Base-by-base conservation (phyloP, 2,113 vertebrate species). In the Thamnaconus septentrionalis region DNA sequence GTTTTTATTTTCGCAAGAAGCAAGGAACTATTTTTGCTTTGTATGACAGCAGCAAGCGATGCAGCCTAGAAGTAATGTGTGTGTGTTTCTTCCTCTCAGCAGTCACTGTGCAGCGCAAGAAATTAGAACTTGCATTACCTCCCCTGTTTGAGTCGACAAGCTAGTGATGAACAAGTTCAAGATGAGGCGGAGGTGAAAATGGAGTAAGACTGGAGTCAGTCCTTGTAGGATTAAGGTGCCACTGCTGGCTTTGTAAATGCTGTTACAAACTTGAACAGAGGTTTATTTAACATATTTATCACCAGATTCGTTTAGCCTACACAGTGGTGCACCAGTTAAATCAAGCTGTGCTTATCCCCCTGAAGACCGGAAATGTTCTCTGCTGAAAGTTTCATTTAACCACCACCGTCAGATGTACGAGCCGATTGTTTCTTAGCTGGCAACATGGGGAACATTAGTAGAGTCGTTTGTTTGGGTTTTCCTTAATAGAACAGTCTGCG, bases 401-500 rank as follows among this genome's bases (percentile, higher is more conserved):
- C 85, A 66, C 80, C 67, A 80, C 62, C 75, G 72, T 79, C 79
- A 85, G 76, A 88, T 84, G 82, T 89, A 93, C 94, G 93, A 92
- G 90, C 90, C 91, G 93, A 98, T 95, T 96, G 94, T 96, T 94
- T 95, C 78, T 91, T 76, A 84, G 83, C 84, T 75, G 79, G 81
- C 64, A 61, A 86, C 81, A 59, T 87, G 89, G 89, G 92, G 93
- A 92, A 93, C 90, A 80, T 94, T 94, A 94, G 93, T 92, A 94
- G 96, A 94, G 77, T 83, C 81, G 64, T 92, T 92, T 91, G 88
- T 90, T 86, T 88, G 83, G 72, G 76, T 88, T 96, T 93, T 95
- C 91, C 90, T 96, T 95, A 96, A 95, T 93, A 98, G 96, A 94
- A 94, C 94, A 83, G 93, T 97, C 86, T 94, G 91, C 49, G 92